These are phyloP conservation scores for Lycaena phlaeas DNA, from an alignment of 2,888 invertebrate genomes.

Conservation along the genomic window DNA sequence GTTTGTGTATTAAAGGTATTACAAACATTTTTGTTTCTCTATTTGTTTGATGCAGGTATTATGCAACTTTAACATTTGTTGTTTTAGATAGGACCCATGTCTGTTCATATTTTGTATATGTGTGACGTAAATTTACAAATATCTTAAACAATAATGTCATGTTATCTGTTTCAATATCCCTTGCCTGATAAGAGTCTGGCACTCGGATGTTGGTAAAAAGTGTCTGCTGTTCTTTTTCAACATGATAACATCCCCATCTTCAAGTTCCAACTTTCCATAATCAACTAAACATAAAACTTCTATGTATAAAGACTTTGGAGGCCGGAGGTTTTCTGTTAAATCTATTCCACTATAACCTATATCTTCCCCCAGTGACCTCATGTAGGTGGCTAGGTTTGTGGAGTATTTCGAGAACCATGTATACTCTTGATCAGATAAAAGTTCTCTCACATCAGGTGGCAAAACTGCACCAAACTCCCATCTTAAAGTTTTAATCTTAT, in stretches of 20 bases:
- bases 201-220: conserved; percentile 88
- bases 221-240: conserved; percentile 94
- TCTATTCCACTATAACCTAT: conserved; percentile 81
- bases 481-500: conserved; percentile 86
- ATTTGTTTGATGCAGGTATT: too few species aligned
- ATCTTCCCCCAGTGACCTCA: conserved; percentile 89
- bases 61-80: too few species aligned
- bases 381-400: conserved; percentile 87
- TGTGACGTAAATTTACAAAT: too few species aligned
- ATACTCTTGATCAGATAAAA: conserved; percentile 86
- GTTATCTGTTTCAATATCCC: conserved; percentile 87
- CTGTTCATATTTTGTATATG: too few species aligned
- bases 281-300: conserved; percentile 93
- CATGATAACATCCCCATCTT: conserved; percentile 91
- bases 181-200: conserved; percentile 91
- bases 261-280: conserved; percentile 94
- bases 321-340: conserved; percentile 88
- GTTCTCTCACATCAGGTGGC: conserved; percentile 86
- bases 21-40: too few species aligned
- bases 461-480: conserved; percentile 97
- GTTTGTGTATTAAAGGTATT: too few species aligned
- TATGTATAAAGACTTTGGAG: conserved; percentile 93
- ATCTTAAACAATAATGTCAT: conserved; percentile 26
- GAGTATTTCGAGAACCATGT: conserved; percentile 93
- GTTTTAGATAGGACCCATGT: too few species aligned